A percentile compares a stretch with the other conserved stretches of the same genome.
These are phyloP conservation scores for Atta cephalotes DNA, from an alignment of 1,140 invertebrate genomes.

Conservation along the genomic window DNA sequence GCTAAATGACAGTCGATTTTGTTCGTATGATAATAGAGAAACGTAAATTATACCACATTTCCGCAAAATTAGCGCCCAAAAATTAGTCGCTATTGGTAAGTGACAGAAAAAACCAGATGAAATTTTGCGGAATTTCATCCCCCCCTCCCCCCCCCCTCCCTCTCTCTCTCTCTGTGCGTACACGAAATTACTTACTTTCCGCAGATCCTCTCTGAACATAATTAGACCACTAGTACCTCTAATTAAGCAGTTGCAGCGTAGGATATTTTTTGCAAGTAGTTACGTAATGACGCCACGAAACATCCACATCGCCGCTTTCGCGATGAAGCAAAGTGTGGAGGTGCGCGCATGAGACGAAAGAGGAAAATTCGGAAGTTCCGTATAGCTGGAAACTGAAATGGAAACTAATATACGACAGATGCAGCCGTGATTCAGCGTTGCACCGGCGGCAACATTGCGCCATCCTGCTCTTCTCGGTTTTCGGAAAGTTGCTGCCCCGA, in stretches of 20 bases:
- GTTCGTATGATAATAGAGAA: background rate
- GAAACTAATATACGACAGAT: slow-evolving; percentile 65
- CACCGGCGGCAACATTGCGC: slow-evolving; percentile 42
- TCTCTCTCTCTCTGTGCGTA: background rate
- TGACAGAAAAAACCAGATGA: slow-evolving; percentile 14
- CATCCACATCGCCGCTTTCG: slow-evolving; percentile 32
- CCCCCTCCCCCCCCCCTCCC: background rate
- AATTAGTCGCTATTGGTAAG: slow-evolving; percentile 7
- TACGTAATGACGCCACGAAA: slow-evolving; percentile 47
- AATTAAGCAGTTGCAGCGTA: slow-evolving; percentile 55
- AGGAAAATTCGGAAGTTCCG: slow-evolving; percentile 58
- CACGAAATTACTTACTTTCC: background rate
- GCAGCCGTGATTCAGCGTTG: slow-evolving; percentile 49
- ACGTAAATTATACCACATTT: background rate
- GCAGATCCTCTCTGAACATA: slow-evolving; percentile 2
- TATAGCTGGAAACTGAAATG: slow-evolving; percentile 57
- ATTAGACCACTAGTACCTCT: slow-evolving; percentile 56
- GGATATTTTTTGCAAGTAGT: slow-evolving; percentile 41
- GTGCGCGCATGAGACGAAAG: slow-evolving; percentile 5
- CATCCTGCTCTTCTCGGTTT: slow-evolving; percentile 33
- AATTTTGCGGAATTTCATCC: background rate
- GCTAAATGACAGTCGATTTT: slow-evolving; percentile 22
- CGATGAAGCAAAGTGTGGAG: background rate
- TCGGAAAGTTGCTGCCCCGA: slow-evolving; percentile 34
- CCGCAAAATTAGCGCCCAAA: slow-evolving; percentile 8